Evolutionary conservation across 2,797 vertebrate genomes (phyloP).

Genomic region (Myoxocephalus aenaeus): DNA sequence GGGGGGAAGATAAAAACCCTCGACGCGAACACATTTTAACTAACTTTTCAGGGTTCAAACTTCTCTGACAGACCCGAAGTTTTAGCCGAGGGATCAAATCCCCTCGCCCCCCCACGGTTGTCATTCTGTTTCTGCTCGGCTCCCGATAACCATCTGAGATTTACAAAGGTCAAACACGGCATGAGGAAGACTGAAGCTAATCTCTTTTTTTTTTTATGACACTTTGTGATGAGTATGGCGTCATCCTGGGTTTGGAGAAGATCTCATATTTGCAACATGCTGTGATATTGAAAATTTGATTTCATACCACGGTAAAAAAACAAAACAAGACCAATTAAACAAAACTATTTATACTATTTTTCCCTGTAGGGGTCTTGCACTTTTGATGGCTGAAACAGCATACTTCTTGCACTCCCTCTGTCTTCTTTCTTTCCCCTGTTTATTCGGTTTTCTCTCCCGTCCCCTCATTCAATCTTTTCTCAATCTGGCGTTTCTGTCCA

Average conservation of each 20-base stretch:
- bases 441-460: constrained; percentile 53
- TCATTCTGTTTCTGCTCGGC: constrained; percentile 47
- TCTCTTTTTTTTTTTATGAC: constrained; percentile 55
- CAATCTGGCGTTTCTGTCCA: constrained; percentile 61
- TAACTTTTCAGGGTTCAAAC: constrained; percentile 62
- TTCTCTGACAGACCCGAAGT: constrained; percentile 52
- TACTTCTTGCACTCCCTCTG: constrained; percentile 1
- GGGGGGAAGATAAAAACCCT: constrained; percentile 11
- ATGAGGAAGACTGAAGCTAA: constrained; percentile 57
- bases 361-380: constrained; percentile 30
- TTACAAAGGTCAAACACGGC: constrained; percentile 68
- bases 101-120: constrained; percentile 6
- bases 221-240: constrained; percentile 49
- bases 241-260: constrained; percentile 45
- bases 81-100: constrained; percentile 40
- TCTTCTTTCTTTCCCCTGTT: constrained; percentile 34
- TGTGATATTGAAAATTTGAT: constrained; percentile 62
- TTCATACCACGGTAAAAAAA: constrained; percentile 40
- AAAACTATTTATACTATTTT: constrained; percentile 59
- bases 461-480: constrained; percentile 68
- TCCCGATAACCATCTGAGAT: constrained; percentile 67
- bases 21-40: constrained; percentile 51
- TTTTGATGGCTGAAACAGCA: constrained; percentile 40
- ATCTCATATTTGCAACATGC: constrained; percentile 57
- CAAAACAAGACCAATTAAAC: constrained; percentile 42